These are phyloP conservation scores for Dendrolimus houi DNA, from an alignment of 2,888 invertebrate genomes.

Conservation along the genomic window DNA sequence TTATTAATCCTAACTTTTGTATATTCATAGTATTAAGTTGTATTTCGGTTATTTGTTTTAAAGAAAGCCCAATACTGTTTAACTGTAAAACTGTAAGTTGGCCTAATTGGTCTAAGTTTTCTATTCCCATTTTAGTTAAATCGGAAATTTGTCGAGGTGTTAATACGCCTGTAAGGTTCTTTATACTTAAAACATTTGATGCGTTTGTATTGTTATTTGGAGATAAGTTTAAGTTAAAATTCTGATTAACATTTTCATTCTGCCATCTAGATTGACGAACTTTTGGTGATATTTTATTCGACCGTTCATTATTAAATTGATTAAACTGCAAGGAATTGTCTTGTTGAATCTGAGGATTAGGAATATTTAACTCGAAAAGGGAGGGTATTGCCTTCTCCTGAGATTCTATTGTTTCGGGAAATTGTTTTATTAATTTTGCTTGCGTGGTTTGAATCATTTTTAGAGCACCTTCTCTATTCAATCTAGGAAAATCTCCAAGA, in stretches of 20 bases:
- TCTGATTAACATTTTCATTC: constrained; percentile 52
- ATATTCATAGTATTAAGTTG: constrained; percentile 78
- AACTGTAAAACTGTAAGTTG: constrained; percentile 78
- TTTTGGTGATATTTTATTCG: constrained; percentile 62
- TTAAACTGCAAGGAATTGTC: constrained; percentile 38
- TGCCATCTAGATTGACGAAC: constrained; percentile 70
- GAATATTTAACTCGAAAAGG: constrained; percentile 64
- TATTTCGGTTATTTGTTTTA: constrained; percentile 78
- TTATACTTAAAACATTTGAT: constrained; percentile 69
- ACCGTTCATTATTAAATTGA: constrained; percentile 48
- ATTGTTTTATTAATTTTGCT: constrained; percentile 60
- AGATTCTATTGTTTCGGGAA: constrained; percentile 39
- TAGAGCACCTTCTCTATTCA: constrained; percentile 85
- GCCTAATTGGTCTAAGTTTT: constrained; percentile 77
- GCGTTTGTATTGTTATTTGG: constrained; percentile 37
- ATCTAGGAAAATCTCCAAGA: constrained; percentile 90
- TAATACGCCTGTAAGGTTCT: constrained; percentile 75
- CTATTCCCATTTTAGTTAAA: constrained; percentile 76
- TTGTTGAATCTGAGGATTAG: constrained; percentile 45
- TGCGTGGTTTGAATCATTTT: constrained; percentile 71
- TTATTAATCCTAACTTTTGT: constrained; percentile 71
- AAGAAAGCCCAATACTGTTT: constrained; percentile 76
- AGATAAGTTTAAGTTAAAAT: constrained; percentile 35
- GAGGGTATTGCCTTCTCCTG: constrained; percentile 60
- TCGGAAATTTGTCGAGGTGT: constrained; percentile 76